These are phyloP conservation scores for Synanceia verrucosa DNA, from an alignment of 2,797 vertebrate genomes.

Conservation along the genomic window DNA sequence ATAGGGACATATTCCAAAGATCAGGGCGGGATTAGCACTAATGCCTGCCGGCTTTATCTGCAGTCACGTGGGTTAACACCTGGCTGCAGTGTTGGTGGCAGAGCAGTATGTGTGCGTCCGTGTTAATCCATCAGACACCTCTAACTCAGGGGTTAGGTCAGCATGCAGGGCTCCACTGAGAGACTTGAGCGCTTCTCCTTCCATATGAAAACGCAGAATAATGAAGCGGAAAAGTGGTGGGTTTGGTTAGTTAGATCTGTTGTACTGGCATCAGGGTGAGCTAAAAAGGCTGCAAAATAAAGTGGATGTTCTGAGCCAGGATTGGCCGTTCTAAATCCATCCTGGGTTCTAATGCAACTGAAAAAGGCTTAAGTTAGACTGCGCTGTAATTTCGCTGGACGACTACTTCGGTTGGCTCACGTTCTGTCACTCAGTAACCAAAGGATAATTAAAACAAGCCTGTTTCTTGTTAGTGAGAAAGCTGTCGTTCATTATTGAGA, in stretches of 20 bases:
- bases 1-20: slow-evolving; percentile 84
- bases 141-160: slow-evolving; percentile 62
- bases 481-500: slow-evolving; percentile 54
- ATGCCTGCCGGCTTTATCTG: slow-evolving; percentile 84
- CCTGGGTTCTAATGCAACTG: slow-evolving; percentile 62
- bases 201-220: slow-evolving; percentile 28
- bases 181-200: not conserved
- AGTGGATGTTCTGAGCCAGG: slow-evolving; percentile 67
- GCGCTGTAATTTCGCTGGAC: slow-evolving; percentile 58
- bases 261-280: slow-evolving; percentile 29
- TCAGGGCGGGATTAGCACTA: slow-evolving; percentile 85
- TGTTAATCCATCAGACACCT: slow-evolving; percentile 76
- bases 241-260: slow-evolving; percentile 13
- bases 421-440: slow-evolving; percentile 59
- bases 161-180: slow-evolving; percentile 28
- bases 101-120: slow-evolving; percentile 46
- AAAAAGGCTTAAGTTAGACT: slow-evolving; percentile 65
- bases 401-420: slow-evolving; percentile 43
- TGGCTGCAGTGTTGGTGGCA: slow-evolving; percentile 74
- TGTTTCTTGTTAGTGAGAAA: slow-evolving; percentile 55
- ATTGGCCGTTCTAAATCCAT: slow-evolving; percentile 70
- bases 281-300: slow-evolving; percentile 56
- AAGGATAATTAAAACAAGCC: slow-evolving; percentile 67
- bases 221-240: slow-evolving; percentile 25
- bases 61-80: slow-evolving; percentile 84